Evolutionary conservation across 2,113 vertebrate genomes (phyloP), one percentile per base, ranked within the genome.

Genomic region (Nettapus auritus): DNA sequence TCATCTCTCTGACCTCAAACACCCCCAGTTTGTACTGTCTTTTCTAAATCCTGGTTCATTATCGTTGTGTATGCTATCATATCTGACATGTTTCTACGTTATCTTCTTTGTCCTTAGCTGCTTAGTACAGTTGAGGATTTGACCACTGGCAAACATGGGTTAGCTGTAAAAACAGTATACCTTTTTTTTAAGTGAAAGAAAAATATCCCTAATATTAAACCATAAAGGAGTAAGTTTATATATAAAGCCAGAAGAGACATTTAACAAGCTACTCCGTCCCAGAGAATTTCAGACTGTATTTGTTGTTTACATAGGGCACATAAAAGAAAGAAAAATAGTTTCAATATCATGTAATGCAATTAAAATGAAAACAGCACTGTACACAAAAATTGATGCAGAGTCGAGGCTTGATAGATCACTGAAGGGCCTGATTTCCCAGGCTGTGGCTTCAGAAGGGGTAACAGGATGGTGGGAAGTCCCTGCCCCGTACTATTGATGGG

Each of bases 341-440:
- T 83, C 68, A 70, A 52, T 23, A 40, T 9, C 4, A 0, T 33
- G 46, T 67, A 48, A 55, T 53, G 23, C 13, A n/a, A 36, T 36
- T 48, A 40, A 84, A 88, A 82, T 34, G 46, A 68, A 89, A 89
- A 52, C 8, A 57, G 14, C 4, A 8, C 52, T 48, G 25, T 33
- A 15, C 19, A 53, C 44, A 50, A 69, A 71, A 48, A 31, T 19
- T 38, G 48, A 5, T 68, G 22, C 16, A 3, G n/a, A n/a, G 25
- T 29, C 0, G 0, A 63, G 66, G 13, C 16, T 20, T 18, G 68
- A 13, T 26, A 8, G n/a, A 29, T 77, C 0, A 0, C 16, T 29
- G 21, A 31, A 92, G 33, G 8, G 25, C 16, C 23, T 33, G 20
- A 3, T 18, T 80, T 80, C 46, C 74, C 5, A 28, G 31, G 10